Base-by-base conservation (phyloP, 2,888 invertebrate species). In the Sesia bembeciformis region DNA sequence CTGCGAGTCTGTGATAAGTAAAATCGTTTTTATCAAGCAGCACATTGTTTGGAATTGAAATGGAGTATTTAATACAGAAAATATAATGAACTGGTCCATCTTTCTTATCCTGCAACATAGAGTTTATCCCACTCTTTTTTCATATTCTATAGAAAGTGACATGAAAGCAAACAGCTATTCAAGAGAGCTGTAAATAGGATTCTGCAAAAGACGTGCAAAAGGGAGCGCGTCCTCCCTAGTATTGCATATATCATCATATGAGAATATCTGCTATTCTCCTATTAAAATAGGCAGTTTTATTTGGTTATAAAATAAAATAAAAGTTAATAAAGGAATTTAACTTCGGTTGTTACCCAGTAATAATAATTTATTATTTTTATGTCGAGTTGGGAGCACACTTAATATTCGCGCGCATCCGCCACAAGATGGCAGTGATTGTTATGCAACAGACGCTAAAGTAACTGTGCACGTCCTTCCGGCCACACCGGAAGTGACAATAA, bases 401-500 rank as follows among this genome's bases (percentile, higher is more conserved):
- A 8, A 46, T n/a, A 8, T 46, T 46, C 46, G 46, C 46, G 49
- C 39, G 41, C 38, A 40, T 55, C 46, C 53, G 64, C 60, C 63
- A 57, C 57, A 59, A 64, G 58, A 69, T 68, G 60, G 58, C 66
- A 62, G 55, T 52, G 56, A 68, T 78, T 78, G 68, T 75, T 70
- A 79, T 79, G 76, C 78, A 76, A 74, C 65, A 65, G 70, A 65
- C 76, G 76, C 74, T 73, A 75, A 76, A 69, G 67, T 78, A 79
- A 79, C 79, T 76, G 78, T 77, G 62, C 63, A 67, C 66, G 65
- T 67, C 68, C 76, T 78, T 78, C 78, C 77, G 70, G 72, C 62
- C 62, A 39, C 59, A 59, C 69, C 74, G 78, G 77, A 77, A 72
- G 65, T 66, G 68, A 67, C 68, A 68, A 68, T 65, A 61, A 64